Conservation (phyloP, 2,797 vertebrate species). For the Ceryle rudis region DNA sequence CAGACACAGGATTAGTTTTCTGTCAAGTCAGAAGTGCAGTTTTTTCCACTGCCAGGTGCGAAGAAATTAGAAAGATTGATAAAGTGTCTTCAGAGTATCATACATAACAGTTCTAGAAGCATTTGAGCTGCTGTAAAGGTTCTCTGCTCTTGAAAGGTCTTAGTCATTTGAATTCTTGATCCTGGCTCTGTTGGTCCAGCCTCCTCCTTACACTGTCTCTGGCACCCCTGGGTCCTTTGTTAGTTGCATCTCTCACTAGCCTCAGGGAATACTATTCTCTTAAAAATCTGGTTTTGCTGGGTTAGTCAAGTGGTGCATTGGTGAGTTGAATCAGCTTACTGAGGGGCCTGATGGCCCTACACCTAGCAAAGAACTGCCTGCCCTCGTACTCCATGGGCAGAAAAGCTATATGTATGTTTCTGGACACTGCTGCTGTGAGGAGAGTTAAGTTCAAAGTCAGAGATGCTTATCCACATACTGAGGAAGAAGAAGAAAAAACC, state of each 20-base stretch:
- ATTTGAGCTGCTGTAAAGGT: background rate
- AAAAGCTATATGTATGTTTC: background rate
- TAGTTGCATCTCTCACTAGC: background rate
- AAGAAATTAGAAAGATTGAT: background rate
- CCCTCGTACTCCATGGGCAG: background rate
- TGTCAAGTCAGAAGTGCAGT: constrained; percentile 4
- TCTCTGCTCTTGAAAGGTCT: background rate
- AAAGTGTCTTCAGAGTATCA: background rate
- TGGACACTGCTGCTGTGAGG: background rate
- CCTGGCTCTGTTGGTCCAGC: background rate
- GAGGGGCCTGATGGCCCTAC: background rate
- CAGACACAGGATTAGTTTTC: background rate
- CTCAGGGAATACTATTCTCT: background rate
- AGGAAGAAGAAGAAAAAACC: no score
- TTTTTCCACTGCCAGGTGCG: constrained; percentile 17
- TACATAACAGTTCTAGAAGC: background rate
- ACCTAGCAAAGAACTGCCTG: background rate
- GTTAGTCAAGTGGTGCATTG: background rate
- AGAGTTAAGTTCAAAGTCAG: rapidly evolving
- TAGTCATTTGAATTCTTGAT: background rate
- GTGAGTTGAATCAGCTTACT: background rate
- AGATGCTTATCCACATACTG: background rate
- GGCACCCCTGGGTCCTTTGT: background rate
- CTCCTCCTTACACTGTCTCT: rapidly evolving
- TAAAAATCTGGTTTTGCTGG: background rate